Base-by-base conservation (phyloP, 1,140 invertebrate genomes). In the Scaptomyza pallida region DNA sequence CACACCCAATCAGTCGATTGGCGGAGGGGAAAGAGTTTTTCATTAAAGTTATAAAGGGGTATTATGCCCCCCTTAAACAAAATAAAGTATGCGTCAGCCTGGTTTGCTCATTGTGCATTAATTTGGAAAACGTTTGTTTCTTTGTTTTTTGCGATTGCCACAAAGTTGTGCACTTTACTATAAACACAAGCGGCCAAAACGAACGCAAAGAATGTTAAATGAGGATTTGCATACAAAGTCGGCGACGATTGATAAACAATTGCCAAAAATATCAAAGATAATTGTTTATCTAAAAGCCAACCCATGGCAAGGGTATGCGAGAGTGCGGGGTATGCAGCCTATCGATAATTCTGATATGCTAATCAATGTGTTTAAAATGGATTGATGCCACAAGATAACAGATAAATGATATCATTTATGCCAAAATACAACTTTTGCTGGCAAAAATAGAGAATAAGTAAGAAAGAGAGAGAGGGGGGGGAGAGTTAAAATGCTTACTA, bases 191-290 rank as follows among this genome's bases (percentile, higher is more conserved):
- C 23, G 26, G 8, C 40, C 6, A 68, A 69, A 52, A 67, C 62
- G 45, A 57, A 52, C 63, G 52, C 50, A 47, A 68, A 69, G 41
- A 59, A 54, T 68, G 47, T 47, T 57, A 72, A 43, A 17, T 30
- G 21, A 64, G 75, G 75, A 83, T 83, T 83, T 83, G 72, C 75
- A 70, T 85, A 63, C 80, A 83, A 79, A 76, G 75, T 69, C 68
- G 3, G 23, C 44, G 30, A 44, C 44, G 63, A 8, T 33, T 68
- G 80, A 79, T 85, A 83, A 79, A 79, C 80, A 83, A 70, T 55
- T 26, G 35, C 17, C 30, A 30, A 17, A 30, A 17, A 70, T 73
- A 54, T 26, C 17, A 8, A 59, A 15, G 13, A 57, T 37, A 63
- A 68, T 40, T 63, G 52, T 50, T 75, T 63, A 68, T 56, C 37